phyloP scores from a whole-genome alignment of 2,113 vertebrate genomes.

The Chloropsis cyanopogon region DNA sequence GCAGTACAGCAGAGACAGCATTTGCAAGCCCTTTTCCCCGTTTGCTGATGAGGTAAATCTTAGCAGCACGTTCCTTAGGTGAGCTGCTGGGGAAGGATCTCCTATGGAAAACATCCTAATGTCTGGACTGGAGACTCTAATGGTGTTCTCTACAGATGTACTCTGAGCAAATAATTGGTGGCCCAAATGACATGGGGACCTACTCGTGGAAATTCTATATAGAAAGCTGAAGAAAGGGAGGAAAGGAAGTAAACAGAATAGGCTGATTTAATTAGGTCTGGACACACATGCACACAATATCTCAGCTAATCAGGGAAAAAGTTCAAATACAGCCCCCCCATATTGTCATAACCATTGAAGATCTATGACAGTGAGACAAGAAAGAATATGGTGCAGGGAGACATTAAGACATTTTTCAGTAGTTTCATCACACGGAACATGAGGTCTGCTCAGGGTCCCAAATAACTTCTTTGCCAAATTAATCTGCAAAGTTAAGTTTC shows the following conservation, averaged over 20 bases:
- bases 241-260: background rate
- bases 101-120: background rate
- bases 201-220: background rate
- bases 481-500: constrained; percentile 40
- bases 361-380: background rate
- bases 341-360: background rate
- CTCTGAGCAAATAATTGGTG: background rate
- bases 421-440: background rate
- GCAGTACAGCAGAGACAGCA: background rate
- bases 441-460: constrained; percentile 6
- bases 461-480: constrained; percentile 49
- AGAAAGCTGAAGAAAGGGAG: background rate
- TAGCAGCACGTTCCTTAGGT: background rate
- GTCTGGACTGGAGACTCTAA: background rate
- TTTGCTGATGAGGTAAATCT: background rate
- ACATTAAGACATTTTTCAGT: constrained; percentile 16
- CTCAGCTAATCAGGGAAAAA: background rate
- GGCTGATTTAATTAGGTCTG: background rate
- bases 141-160: background rate
- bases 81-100: background rate
- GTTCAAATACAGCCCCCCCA: background rate
- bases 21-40: background rate
- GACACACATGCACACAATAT: background rate
- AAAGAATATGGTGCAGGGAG: background rate
- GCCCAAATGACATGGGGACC: background rate